Conservation (phyloP, 2,797 vertebrate genomes). For the Chelon labrosus region DNA sequence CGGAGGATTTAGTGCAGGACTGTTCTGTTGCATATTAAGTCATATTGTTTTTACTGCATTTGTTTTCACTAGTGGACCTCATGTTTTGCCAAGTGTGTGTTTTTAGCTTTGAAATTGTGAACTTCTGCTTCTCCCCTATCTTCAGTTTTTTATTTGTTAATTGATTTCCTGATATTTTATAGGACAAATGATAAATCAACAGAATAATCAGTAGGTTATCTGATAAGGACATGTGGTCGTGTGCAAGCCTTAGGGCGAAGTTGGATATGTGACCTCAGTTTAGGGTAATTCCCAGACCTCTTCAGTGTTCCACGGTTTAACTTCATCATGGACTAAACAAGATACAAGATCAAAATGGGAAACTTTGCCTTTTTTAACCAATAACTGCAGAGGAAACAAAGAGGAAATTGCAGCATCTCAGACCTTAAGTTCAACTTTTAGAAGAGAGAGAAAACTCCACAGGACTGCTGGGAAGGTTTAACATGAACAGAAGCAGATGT, state of each 20-base stretch:
- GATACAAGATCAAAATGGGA: not conserved
- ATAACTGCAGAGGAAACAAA: not conserved
- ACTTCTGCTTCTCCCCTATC: not conserved
- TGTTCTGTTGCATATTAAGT: too few relatives aligned
- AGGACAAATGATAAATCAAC: not conserved
- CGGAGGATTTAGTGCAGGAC: not conserved
- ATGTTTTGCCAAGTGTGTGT: not conserved
- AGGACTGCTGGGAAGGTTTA: conserved; percentile 27
- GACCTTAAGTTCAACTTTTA: conserved; percentile 11
- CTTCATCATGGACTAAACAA: conserved; percentile 2
- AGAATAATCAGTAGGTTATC: not conserved
- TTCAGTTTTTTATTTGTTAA: not conserved
- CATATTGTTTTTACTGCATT: too few relatives aligned
- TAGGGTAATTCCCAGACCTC: not conserved
- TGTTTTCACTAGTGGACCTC: too few relatives aligned
- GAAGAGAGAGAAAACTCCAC: conserved; percentile 12
- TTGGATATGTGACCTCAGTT: not conserved
- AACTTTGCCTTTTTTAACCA: conserved; percentile 1
- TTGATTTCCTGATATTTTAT: not conserved
- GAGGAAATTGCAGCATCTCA: conserved; percentile 22
- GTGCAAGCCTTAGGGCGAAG: not conserved
- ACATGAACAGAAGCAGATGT: conserved; percentile 49
- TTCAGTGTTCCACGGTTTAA: conserved; percentile 1
- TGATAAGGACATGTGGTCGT: not conserved
- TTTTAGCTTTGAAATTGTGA: not conserved